Evolutionary conservation across 1,140 invertebrate genomes (phyloP).

Genomic region (Drusus annulatus): DNA sequence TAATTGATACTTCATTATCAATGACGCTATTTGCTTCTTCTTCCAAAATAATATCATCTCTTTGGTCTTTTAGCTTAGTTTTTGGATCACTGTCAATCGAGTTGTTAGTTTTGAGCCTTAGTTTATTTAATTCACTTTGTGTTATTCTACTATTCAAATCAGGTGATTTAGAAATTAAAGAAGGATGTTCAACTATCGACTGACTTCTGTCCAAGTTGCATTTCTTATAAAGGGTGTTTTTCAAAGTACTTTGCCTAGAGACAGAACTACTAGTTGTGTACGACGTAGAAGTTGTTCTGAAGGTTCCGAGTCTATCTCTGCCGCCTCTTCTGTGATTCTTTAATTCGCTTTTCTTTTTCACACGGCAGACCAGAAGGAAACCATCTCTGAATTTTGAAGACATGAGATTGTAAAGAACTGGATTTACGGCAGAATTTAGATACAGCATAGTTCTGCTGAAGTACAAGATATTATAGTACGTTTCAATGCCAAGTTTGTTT

Average conservation of each 20-base stretch:
- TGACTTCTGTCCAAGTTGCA: conserved; percentile 62
- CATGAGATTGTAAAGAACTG: conserved; percentile 88
- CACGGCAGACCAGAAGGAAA: conserved; percentile 78
- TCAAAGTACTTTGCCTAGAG: conserved; percentile 68
- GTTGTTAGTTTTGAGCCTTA: background rate
- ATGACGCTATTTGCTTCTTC: conserved; percentile 49
- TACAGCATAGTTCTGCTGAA: conserved; percentile 90
- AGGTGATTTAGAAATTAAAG: conserved; percentile 8
- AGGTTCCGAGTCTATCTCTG: conserved; percentile 64
- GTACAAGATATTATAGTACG: conserved; percentile 85
- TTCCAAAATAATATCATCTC: conserved; percentile 36
- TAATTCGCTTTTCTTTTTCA: conserved; percentile 64
- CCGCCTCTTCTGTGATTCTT: conserved; percentile 61
- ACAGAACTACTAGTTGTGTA: conserved; percentile 72
- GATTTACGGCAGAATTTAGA: conserved; percentile 88
- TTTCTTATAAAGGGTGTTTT: conserved; percentile 68
- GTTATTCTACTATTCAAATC: background rate
- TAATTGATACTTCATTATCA: background rate
- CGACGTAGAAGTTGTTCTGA: conserved; percentile 73
- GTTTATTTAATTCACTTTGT: background rate
- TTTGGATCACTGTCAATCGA: background rate
- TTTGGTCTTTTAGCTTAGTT: conserved; percentile 20
- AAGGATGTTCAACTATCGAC: background rate
- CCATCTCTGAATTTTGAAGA: conserved; percentile 87
- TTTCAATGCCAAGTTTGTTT: conserved; percentile 76